These are phyloP conservation scores for Anguilla obscura DNA, from an alignment of 2,797 vertebrate species.

Conservation along the genomic window DNA sequence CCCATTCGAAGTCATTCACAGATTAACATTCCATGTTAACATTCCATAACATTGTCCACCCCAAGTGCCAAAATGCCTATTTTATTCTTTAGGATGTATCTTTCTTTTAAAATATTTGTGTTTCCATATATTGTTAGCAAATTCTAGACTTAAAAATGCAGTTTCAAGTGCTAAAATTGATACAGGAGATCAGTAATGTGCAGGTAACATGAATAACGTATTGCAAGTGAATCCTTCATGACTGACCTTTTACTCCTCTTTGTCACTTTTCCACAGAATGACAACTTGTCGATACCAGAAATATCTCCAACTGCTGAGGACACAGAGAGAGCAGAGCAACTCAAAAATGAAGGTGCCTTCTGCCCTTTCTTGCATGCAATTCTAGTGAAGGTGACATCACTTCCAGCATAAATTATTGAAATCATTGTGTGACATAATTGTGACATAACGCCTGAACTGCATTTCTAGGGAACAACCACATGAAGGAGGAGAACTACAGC, in stretches of 20 bases:
- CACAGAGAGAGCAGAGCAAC: conserved; percentile 86
- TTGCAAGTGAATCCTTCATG: background rate
- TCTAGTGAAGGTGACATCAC: background rate
- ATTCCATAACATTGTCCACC: too few species aligned
- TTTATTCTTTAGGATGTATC: background rate
- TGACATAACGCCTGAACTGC: background rate
- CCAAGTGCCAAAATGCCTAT: background rate
- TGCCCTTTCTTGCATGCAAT: background rate
- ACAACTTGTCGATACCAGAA: conserved; percentile 77
- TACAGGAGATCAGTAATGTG: background rate
- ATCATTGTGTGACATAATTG: background rate
- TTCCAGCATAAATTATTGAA: background rate
- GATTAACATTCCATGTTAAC: background rate
- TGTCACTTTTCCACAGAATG: conserved; percentile 72
- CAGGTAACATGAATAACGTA: background rate
- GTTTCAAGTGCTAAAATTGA: background rate
- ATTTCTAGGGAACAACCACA: conserved; percentile 89
- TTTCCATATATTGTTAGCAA: background rate
- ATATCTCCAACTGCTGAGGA: conserved; percentile 79
- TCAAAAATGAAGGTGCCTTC: conserved; percentile 91
- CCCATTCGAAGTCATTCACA: background rate
- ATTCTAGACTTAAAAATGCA: background rate
- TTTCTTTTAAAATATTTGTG: background rate
- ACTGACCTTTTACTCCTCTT: background rate
- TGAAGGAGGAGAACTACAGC: conserved; percentile 96